Base-by-base conservation (phyloP, 2,113 vertebrate species). In the Gopherus evgoodei region DNA sequence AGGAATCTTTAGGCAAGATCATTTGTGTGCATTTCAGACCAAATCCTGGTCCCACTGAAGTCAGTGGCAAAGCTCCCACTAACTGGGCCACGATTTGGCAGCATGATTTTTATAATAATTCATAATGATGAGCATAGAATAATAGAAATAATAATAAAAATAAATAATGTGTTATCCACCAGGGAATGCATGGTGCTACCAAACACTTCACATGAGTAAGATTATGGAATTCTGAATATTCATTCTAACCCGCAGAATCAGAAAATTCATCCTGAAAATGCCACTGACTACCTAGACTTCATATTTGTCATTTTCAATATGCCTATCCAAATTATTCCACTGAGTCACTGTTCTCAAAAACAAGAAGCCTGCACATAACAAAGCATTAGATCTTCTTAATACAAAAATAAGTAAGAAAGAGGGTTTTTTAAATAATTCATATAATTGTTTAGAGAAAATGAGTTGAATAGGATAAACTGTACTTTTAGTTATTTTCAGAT, bases 21-120 rank as follows among this genome's bases (percentile, higher is more conserved):
- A 81, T 22, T 93, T 81, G 6, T 2, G 62, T n/a, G 53, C 12
- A 42, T 72, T 76, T 52, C n/a, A 38, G 16, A 84, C 91, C 22
- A 85, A 93, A 90, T 56, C 25, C 56, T 13, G 44, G 27, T 49
- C 27, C 57, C 88, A 84, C 86, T 94, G 38, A n/a, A 29, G 21
- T 76, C n/a, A 75, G 38, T 75, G 72, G 72, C n/a, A 91, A 76
- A 91, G 91, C 47, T 54, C 19, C n/a, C 53, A 0, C 42, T 50
- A 59, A 91, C 54, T 94, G 42, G 10, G 24, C 82, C 84, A 65
- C 10, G 5, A 27, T 21, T 54, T 11, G 90, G 84, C 49, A 85
- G 47, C 88, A 24, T 17, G 25, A 6, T 2, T 4, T 4, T 50
- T 84, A 81, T 24, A 81, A 3, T 75, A 31, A 0, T 22, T 6